phyloP scores from a whole-genome alignment of 2,113 vertebrate genomes.

The Semicossyphus pulcher region DNA sequence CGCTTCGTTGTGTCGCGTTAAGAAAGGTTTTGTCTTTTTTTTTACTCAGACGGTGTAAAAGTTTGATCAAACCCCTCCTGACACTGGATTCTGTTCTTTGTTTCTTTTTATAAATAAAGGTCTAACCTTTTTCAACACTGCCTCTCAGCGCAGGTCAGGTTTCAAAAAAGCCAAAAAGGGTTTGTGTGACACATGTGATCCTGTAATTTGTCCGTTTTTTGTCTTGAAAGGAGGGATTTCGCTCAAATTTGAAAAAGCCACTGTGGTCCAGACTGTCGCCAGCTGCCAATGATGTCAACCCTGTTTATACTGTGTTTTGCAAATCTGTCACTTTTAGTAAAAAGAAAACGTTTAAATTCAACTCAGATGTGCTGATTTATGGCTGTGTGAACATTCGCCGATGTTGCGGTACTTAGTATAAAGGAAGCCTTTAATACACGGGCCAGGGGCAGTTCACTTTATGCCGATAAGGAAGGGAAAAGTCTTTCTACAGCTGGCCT shows the following conservation, averaged over 20 bases:
- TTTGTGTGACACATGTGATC: constrained; percentile 65
- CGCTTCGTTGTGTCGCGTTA: constrained; percentile 24
- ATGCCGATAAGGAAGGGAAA: constrained; percentile 50
- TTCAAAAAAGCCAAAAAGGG: constrained; percentile 65
- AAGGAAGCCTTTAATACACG: constrained; percentile 36
- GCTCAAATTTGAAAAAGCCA: constrained; percentile 66
- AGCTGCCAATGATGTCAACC: constrained; percentile 80
- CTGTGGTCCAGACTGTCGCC: constrained; percentile 75
- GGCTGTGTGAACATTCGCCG: constrained; percentile 59
- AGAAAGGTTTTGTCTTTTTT: constrained; percentile 27
- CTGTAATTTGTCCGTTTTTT: constrained; percentile 66
- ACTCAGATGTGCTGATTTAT: constrained; percentile 71
- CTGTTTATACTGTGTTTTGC: constrained; percentile 77
- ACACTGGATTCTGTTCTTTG: constrained; percentile 9
- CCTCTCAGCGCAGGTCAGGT: constrained; percentile 64
- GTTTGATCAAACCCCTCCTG: constrained; percentile 54
- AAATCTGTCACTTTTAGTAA: constrained; percentile 75
- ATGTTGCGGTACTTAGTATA: constrained; percentile 64
- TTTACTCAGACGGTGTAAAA: constrained; percentile 2
- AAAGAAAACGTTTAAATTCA: constrained; percentile 61
- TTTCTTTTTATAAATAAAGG: constrained; percentile 41
- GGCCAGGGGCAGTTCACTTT: constrained; percentile 59
- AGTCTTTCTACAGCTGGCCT: constrained; percentile 77
- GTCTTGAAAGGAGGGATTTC: constrained; percentile 67
- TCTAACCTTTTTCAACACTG: constrained; percentile 54